These are phyloP conservation scores for Chiroxiphia lanceolata DNA, from an alignment of 2,797 vertebrate genomes.

Conservation along the genomic window DNA sequence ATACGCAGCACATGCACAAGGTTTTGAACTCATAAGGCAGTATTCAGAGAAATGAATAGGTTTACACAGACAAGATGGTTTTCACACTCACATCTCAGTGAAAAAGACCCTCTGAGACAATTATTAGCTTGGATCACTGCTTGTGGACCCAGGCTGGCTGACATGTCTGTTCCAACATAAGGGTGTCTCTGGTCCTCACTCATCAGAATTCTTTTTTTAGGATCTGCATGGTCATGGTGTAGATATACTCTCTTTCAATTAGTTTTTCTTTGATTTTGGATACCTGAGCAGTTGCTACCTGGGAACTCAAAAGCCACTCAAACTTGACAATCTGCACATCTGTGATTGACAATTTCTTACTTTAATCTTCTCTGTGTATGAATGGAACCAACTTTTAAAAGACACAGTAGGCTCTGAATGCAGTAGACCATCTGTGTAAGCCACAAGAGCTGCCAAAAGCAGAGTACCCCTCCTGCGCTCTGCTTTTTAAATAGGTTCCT, in stretches of 20 bases:
- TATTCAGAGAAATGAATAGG: neutral
- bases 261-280: constrained; percentile 29
- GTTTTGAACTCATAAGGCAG: neutral
- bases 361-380: constrained; percentile 45
- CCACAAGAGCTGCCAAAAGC: constrained; percentile 41
- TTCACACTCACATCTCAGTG: neutral
- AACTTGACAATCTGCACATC: constrained; percentile 18
- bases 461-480: neutral
- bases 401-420: neutral
- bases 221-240: neutral
- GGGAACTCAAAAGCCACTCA: constrained; percentile 16
- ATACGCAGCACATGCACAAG: neutral
- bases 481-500: constrained; percentile 45
- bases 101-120: neutral
- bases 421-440: constrained; percentile 54
- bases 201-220: neutral
- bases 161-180: neutral
- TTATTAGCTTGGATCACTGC: neutral
- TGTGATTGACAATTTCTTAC: constrained; percentile 48
- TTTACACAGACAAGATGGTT: neutral
- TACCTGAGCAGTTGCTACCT: neutral
- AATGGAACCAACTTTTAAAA: constrained; percentile 47
- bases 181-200: neutral
- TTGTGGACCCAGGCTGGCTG: neutral
- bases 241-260: neutral